Base-by-base conservation (phyloP, 2,113 vertebrate species). In the Smithornis capensis region DNA sequence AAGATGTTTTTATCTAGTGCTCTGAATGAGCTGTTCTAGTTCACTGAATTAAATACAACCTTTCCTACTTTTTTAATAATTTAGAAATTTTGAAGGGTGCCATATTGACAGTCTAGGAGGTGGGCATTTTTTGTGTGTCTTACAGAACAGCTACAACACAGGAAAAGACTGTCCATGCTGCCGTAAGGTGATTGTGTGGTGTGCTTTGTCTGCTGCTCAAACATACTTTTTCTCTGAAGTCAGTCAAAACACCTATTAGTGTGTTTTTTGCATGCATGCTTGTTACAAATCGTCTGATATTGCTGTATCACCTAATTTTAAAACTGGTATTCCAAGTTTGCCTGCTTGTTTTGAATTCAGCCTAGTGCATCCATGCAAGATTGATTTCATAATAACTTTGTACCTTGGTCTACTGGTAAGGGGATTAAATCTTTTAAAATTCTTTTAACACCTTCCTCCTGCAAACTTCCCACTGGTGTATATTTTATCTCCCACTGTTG, bases 21-120 rank as follows among this genome's bases (percentile, higher is more conserved):
- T 97, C 27, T 90, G 55, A 83, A 86, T 65, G 88, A 97, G 96
- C 90, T 97, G 52, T 96, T 97, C 82, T 94, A 79, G 93, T 96
- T 97, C 79, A 95, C 93, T 96, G 87, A 97, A 87, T 67, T 97
- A 95, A 97, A 92, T 96, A 94, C 94, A 92, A 93, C 83, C 85
- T 95, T 97, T 97, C 91, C 94, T 97, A 95, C 62, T 92, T 97
- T 76, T 74, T 52, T 3, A 87, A 60, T 86, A 37, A 65, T 97
- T 94, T 87, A 97, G 89, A 96, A 83, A 56, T 78, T 94, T 91
- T 96, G 96, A 97, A 97, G 86, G 70, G 67, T 96, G 71, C 35
- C 63, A 86, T 10, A 71, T 53, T 86, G 35, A 37, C 42, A 82
- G 19, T 78, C 56, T 2, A 0, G 25, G 23, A 82, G 38, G 28